Evolutionary conservation across 1,140 invertebrate genomes (phyloP), one percentile per base, ranked within the genome.

Genomic region (Drosophila bifasciata): DNA sequence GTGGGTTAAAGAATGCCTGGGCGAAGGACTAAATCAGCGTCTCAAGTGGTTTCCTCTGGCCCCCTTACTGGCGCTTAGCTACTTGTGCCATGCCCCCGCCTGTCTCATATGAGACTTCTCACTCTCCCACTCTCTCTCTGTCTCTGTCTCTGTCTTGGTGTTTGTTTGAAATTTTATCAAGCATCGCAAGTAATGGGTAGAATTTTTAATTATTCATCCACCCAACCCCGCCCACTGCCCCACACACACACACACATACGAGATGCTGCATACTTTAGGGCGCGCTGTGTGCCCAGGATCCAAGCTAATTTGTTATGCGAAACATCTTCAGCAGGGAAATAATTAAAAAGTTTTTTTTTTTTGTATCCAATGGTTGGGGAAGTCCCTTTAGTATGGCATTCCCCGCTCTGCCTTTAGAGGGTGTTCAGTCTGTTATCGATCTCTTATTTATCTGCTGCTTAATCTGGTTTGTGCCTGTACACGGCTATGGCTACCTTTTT

Each of bases 291-390:
- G 28, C 9, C 9, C 28, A 32, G 9, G 9, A 21, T n/a, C n/a
- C n/a, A n/a, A n/a, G n/a, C 60, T 91, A 85, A 91, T 90, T 90
- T 89, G 89, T 76, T 75, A 91, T 91, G 89, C 89, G 78, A 86
- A 80, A 75, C 89, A 91, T 90, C 79, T 90, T 84, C 60, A 77
- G 78, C 64, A 90, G 74, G 80, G 66, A 84, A 89, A 90, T 90
- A 90, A 90, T 90, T 90, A 90, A 90, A 90, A 79, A 50, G 70
- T 89, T 73, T 41, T 62, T 75, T 84, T 41, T 17, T 13, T 21
- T 3, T 3, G 3, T 21, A 15, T 46, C 51, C 61, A 21, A 52
- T 46, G 3, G 15, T n/a, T 19, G n/a, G 39, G n/a, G 39, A 51
- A 5, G 16, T 51, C 28, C 36, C 28, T 32, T 51, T 51, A 17